These are phyloP conservation scores for Ictidomys tridecemlineatus DNA, from an alignment of 2,113 vertebrate species.

Conservation along the genomic window DNA sequence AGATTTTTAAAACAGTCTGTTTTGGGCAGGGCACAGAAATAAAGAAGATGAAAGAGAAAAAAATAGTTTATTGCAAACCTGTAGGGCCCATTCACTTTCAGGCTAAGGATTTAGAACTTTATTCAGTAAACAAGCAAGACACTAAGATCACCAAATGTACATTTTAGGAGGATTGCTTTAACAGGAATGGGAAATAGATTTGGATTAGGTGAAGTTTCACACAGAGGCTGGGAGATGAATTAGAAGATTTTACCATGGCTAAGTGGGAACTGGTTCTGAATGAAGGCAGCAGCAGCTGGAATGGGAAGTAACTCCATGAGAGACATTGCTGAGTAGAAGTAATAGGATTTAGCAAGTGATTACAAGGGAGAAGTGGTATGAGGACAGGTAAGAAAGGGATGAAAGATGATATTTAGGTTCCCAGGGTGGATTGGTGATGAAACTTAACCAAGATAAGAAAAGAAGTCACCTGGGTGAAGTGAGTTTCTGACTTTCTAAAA, in stretches of 20 bases:
- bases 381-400: background rate
- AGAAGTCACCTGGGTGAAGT: background rate
- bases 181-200: background rate
- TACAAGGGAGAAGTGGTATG: background rate
- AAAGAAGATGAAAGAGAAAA: background rate
- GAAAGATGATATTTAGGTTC: background rate
- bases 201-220: background rate
- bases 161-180: background rate
- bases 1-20: background rate
- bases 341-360: background rate
- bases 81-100: background rate
- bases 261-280: background rate
- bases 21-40: background rate
- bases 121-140: background rate
- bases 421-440: background rate
- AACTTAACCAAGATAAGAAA: background rate
- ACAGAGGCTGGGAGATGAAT: background rate
- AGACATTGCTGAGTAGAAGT: background rate
- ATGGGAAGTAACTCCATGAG: background rate
- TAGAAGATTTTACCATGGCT: background rate
- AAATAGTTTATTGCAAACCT: background rate
- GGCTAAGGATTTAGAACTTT: background rate
- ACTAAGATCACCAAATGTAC: background rate
- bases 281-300: background rate
- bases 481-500: background rate